Evolutionary conservation across 2,113 vertebrate genomes (phyloP), one percentile per base, ranked within the genome.

Genomic region (Platysteira castanea): DNA sequence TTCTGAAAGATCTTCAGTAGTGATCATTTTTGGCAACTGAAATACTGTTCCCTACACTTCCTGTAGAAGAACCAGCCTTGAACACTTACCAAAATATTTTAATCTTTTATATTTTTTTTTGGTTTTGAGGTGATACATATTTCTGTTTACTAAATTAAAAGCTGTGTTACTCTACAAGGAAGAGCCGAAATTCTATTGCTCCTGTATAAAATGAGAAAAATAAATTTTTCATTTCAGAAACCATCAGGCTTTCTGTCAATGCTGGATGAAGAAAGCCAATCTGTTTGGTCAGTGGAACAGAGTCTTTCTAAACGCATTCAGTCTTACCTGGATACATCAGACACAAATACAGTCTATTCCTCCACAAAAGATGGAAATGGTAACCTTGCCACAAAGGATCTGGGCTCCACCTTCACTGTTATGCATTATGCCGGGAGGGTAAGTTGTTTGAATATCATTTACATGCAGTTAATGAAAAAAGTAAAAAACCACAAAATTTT

Each of bases 241-340:
- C 99, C 99, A 30, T 98, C 98, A 82, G 99, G 99, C 27, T 98
- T 99, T 97, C 97, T 99, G 83, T 98, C 98, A 52, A 81, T 99
- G 88, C 92, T 99, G 91, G 99, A 99, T 95, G 99, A 99, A 96
- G 99, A 99, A 98, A 99, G 98, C 88, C 98, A 99, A 31, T 98
- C 97, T 39, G 21, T 98, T 78, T 98, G 98, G 96, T 98, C 98
- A 15, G 81, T 96, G 44, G 99, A 99, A 97, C 96, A 99, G 70
- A 98, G 93, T 80, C 97, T 99, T 71, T 98, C 98, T 80, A 99
- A 98, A 97, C 98, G 98, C 60, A 95, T 99, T 30, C 99, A 99
- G 14, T 91, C 97, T n/a, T 99, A 98, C 92, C 95, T 99, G 75
- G 99, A 99, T 75, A 96, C 98, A 10, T 97, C 95, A 41, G 98